phyloP scores from a whole-genome alignment of 2,797 vertebrate species.

The Ciconia nigra region DNA sequence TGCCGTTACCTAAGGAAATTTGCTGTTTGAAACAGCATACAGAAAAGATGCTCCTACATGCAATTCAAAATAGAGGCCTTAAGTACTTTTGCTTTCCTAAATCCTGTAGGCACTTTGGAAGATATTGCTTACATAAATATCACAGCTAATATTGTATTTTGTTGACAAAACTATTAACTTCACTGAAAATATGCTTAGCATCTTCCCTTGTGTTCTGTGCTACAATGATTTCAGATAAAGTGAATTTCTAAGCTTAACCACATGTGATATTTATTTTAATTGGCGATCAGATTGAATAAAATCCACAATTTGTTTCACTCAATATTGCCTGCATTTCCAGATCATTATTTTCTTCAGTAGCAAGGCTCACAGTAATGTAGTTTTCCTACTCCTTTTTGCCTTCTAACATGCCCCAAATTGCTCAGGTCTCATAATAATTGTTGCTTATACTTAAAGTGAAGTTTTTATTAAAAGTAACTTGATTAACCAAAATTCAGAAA shows the following conservation, averaged over 20 bases:
- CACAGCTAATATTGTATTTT: constrained; percentile 1
- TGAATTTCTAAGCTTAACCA: not conserved
- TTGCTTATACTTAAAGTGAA: not conserved
- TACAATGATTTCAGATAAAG: not conserved
- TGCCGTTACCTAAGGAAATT: not conserved
- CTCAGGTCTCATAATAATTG: not conserved
- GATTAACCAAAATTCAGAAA: not conserved
- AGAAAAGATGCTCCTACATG: not conserved
- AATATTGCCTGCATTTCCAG: not conserved
- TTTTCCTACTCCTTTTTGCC: not conserved
- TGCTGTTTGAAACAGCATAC: not conserved
- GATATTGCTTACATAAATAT: constrained; percentile 19
- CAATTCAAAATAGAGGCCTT: not conserved
- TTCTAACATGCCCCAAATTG: not conserved
- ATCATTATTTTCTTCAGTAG: not conserved
- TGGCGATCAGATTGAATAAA: constrained; percentile 2
- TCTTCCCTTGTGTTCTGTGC: not conserved
- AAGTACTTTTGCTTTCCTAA: not conserved
- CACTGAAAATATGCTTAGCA: not conserved
- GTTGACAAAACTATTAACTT: constrained; percentile 5
- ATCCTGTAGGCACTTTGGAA: not conserved
- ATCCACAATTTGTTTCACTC: not conserved
- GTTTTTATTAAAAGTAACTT: not conserved
- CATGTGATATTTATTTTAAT: constrained; percentile 17
- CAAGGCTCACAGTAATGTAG: not conserved